Base-by-base conservation (phyloP, 2,113 vertebrate species). In the Xenus cinereus region DNA sequence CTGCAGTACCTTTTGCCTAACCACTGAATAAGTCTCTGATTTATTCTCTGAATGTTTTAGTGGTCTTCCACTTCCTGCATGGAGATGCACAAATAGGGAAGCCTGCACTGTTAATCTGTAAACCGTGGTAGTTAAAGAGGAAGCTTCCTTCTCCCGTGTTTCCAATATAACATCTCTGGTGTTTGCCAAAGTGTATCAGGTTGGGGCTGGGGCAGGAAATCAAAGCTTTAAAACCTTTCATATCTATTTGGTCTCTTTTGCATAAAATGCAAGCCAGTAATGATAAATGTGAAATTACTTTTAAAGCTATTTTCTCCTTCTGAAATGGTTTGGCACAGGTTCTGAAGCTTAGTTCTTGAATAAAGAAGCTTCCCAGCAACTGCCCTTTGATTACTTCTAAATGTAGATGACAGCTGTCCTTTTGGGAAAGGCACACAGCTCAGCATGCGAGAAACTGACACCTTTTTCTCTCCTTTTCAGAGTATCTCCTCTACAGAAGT, bases 401-500 rank as follows among this genome's bases (percentile, higher is more conserved):
- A 96, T 98, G 93, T 94, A 94, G 96, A 89, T 95, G 76, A 84
- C 95, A 98, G 97, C 98, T 98, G 97, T 97, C 94, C 68, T 84
- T 84, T 84, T 59, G 89, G 94, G 90, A 93, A 94, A 93, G 80
- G 11, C 43, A 14, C 22, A 7, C 56, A 84, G 59, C 89, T 88
- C 80, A 77, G 79, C 68, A 54, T 93, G 53, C 93, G 66, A 95
- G 95, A 97, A 96, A 96, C 90, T 97, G 94, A 97, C 87, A 83
- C 89, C 59, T 94, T 92, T 95, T 91, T 96, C 91, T 97, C 71
- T 95, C 83, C 86, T 96, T 97, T 96, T 71, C 97, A 99, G 99
- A 94, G 99, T 99, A 46, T 99, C 99, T 96, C 99, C 99, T 28
- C 98, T 99, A 84, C 99, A 99, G 98, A 99, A 99, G 98, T 99